Evolutionary conservation across 2,113 vertebrate species (phyloP), one percentile per base, ranked within the genome.

Genomic region (Lethenteron reissneri): DNA sequence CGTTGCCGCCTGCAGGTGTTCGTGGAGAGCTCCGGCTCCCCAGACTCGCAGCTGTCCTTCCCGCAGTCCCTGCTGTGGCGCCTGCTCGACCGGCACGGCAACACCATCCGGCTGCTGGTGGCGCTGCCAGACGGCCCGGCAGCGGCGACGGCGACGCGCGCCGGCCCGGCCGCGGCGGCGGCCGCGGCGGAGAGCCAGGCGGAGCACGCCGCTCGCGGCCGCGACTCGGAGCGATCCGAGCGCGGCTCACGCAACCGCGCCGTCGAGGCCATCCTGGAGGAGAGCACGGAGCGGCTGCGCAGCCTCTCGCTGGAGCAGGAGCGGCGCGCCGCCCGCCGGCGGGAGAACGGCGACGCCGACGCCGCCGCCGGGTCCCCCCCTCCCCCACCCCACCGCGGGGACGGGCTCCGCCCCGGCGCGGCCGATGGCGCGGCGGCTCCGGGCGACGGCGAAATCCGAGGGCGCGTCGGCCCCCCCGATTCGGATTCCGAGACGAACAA

Each of bases 201-300:
- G 4, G 25, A 41, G 25, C 25, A 6, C 25, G 25, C 25, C 25
- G 25, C 25, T 41, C 25, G 25, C 25, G 25, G 25, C 25, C 25
- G 25, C 25, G 25, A 41, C 25, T 41, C 25, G 4, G 25, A 41
- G 25, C 25, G 25, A 41, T 41, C 25, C 25, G 25, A 41, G 25
- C 25, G 25, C 25, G 25, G 25, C 25, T 41, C 25, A 4, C 25
- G 25, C 25, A 15, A 68, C 21, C 62, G 90, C 76, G 89, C 89
- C 72, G 90, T 97, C 19, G 92, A 95, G 73, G 88, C 91, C 17
- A 88, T 97, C 76, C 80, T 97, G 19, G 91, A 95, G 78, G 94
- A 95, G 79, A 95, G 90, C 81, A 97, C 94, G 0, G 94, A 99
- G 76, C 96, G 92, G 76, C 86, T 99, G 72, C 92, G 92, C 83